Evolutionary conservation across 2,113 vertebrate species (phyloP).

Genomic region (Amia ocellicauda): DNA sequence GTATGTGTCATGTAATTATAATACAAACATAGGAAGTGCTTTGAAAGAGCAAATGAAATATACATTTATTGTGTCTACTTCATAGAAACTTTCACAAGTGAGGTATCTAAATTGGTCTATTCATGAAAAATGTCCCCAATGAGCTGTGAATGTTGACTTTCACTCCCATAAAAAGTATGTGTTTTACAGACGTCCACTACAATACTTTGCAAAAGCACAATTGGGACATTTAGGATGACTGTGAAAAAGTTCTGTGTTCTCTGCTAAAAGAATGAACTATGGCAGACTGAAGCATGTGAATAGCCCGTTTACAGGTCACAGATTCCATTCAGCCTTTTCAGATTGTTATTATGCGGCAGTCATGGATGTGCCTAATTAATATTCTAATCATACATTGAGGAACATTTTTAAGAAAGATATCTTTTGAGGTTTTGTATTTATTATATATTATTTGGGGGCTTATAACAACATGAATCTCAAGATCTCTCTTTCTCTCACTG

Average conservation of each 20-base stretch:
- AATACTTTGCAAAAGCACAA: constrained; percentile 75
- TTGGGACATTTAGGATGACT: constrained; percentile 81
- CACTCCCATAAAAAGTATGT: constrained; percentile 49
- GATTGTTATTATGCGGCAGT: constrained; percentile 91
- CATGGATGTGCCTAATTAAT: constrained; percentile 97
- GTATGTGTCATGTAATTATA: constrained; percentile 59
- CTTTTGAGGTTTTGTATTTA: constrained; percentile 50
- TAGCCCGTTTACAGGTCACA: constrained; percentile 96
- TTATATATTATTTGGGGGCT: no score
- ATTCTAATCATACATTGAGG: constrained; percentile 91
- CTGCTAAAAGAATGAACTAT: constrained; percentile 82
- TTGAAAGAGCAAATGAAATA: constrained; percentile 31
- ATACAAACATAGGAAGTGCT: constrained; percentile 42
- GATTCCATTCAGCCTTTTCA: constrained; percentile 85
- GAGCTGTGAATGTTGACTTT: constrained; percentile 49
- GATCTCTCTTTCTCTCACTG: constrained; percentile 14
- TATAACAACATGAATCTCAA: no score
- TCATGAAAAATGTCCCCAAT: constrained; percentile 42
- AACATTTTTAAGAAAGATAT: constrained; percentile 87
- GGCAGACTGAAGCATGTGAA: constrained; percentile 88
- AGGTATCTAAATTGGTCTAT: constrained; percentile 35
- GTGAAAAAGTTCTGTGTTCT: constrained; percentile 88
- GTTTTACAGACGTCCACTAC: constrained; percentile 67
- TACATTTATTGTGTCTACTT: constrained; percentile 38
- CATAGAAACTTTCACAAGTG: constrained; percentile 37